These are phyloP conservation scores for Cynaeus angustus DNA, from an alignment of 2,888 invertebrate species.

Conservation along the genomic window DNA sequence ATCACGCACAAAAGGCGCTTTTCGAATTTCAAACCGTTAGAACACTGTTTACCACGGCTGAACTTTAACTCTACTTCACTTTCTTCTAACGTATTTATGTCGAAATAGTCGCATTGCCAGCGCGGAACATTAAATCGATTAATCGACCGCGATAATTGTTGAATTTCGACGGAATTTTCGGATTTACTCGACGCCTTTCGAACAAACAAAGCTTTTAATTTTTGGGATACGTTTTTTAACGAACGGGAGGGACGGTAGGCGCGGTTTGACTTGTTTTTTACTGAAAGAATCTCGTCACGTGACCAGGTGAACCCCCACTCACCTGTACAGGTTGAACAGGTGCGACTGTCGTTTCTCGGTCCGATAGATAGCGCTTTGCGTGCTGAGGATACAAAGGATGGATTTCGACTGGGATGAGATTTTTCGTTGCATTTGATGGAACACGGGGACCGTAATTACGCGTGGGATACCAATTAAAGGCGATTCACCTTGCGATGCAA, in stretches of 20 bases:
- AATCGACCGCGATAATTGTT: background rate
- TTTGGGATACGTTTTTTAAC: constrained; percentile 56
- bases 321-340: constrained; percentile 68
- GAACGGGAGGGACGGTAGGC: constrained; percentile 63
- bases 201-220: constrained; percentile 49
- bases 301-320: constrained; percentile 64
- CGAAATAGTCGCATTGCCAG: constrained; percentile 37
- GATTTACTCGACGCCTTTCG: constrained; percentile 12
- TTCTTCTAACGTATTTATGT: constrained; percentile 42
- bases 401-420: constrained; percentile 45
- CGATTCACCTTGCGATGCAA: constrained; percentile 19
- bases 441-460: constrained; percentile 46
- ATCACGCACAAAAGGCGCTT: constrained; percentile 38
- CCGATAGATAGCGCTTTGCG: constrained; percentile 46
- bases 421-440: constrained; percentile 25
- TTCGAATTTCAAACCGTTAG: constrained; percentile 42
- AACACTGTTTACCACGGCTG: constrained; percentile 50
- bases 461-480: constrained; percentile 55
- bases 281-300: constrained; percentile 68
- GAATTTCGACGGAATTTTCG: constrained; percentile 12
- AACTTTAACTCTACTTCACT: constrained; percentile 50
- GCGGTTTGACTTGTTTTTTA: constrained; percentile 68
- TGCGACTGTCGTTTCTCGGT: constrained; percentile 60
- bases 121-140: constrained; percentile 36
- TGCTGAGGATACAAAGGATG: constrained; percentile 32